Conservation (phyloP, 2,113 vertebrate species). For the Herpetotheres cachinnans region DNA sequence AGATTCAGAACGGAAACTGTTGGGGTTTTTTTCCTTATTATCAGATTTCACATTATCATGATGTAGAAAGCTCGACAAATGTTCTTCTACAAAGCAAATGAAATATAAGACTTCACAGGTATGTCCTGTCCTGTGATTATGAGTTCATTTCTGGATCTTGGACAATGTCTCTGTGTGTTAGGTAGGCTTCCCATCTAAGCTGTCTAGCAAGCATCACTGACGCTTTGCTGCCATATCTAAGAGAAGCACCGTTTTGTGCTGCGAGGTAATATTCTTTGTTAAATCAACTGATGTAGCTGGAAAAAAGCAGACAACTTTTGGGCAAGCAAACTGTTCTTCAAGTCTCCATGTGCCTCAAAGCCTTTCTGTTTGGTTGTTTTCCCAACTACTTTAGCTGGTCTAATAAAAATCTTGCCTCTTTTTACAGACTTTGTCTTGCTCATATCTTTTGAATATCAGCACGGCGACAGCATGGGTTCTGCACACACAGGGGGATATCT, state of each 20-base stretch:
- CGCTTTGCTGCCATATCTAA: background rate
- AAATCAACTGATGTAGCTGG: background rate
- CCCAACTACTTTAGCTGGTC: background rate
- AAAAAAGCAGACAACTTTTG: background rate
- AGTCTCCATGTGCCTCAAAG: background rate
- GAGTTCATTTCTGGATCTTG: background rate
- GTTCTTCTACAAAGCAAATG: background rate
- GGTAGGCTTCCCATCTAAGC: background rate
- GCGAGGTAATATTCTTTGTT: background rate
- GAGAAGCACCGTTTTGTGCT: background rate
- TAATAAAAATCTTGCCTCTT: background rate
- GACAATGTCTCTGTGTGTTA: background rate
- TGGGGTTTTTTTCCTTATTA: background rate
- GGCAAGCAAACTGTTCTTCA: background rate
- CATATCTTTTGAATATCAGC: background rate
- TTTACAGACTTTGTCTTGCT: background rate
- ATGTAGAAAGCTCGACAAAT: background rate
- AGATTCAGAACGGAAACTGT: background rate
- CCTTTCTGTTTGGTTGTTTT: background rate
- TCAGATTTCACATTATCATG: background rate
- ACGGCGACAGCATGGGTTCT: background rate
- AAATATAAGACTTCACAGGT: background rate
- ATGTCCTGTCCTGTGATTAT: background rate
- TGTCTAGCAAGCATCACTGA: background rate
- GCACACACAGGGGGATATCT: background rate